Evolutionary conservation across 2,888 invertebrate genomes (phyloP).

Genomic region (Ormia ochracea): DNA sequence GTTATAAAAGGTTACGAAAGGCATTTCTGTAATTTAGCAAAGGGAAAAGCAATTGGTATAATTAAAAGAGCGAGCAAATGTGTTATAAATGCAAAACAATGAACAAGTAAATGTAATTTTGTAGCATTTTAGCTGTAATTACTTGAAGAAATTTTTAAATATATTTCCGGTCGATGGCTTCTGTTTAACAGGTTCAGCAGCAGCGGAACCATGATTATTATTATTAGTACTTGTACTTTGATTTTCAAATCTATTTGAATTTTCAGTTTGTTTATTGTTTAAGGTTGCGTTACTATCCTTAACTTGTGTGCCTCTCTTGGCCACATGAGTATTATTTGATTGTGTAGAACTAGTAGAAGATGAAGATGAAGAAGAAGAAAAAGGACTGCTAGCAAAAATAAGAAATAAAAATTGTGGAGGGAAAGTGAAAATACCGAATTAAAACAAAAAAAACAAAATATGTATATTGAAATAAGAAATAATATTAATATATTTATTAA

Average conservation of each 20-base stretch:
- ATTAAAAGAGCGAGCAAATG: conserved; percentile 5
- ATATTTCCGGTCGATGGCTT: conserved; percentile 92
- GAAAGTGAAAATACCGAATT: conserved; percentile 20
- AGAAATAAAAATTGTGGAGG: not conserved
- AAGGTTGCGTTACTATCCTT: conserved; percentile 63
- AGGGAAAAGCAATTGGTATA: not conserved
- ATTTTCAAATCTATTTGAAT: conserved; percentile 61
- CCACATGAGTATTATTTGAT: conserved; percentile 45
- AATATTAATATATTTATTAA: not conserved
- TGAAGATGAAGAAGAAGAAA: conserved; percentile 51
- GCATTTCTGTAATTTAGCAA: not conserved
- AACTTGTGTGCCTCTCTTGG: conserved; percentile 45
- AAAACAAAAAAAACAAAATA: conserved; percentile 25
- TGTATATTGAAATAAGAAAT: not conserved
- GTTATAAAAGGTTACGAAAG: not conserved
- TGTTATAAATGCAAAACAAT: conserved; percentile 44
- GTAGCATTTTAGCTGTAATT: conserved; percentile 77
- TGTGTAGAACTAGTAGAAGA: conserved; percentile 45
- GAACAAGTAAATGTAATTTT: conserved; percentile 46
- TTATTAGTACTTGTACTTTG: conserved; percentile 55
- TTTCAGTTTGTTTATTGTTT: conserved; percentile 62
- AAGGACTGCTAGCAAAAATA: conserved; percentile 32
- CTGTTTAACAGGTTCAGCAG: conserved; percentile 77
- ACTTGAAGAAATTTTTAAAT: conserved; percentile 98
- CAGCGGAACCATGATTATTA: conserved; percentile 66